Evolutionary conservation across 2,113 vertebrate species (phyloP), one percentile per base, ranked within the genome.

Genomic region (Seriola quinqueradiata): DNA sequence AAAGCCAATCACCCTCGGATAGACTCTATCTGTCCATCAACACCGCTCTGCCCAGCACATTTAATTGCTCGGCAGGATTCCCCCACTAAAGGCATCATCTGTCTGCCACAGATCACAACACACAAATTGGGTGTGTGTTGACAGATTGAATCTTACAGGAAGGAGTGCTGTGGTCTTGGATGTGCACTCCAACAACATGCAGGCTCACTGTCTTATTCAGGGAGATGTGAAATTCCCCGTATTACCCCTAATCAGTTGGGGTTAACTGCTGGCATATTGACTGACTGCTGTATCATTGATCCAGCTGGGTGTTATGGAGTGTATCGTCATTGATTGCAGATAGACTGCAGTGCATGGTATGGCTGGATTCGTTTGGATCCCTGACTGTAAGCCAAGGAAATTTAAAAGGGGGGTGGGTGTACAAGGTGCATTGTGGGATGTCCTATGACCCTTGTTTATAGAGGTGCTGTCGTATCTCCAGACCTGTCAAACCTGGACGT

Each of bases 21-120:
- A 80, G 89, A 83, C 76, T 84, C 82, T 92, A 94, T 95, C 91
- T 90, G 91, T 92, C 94, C 86, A 86, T 95, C 93, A 89, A 69
- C 92, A 75, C 64, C 0, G 17, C 78, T 87, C 82, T 68, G 77
- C 66, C 76, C 79, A 4, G 82, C 67, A 82, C 82, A 71, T 92
- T 93, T 92, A 94, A 94, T 92, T 90, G 90, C 79, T 19, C 17
- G 6, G 72, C 75, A 82, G 91, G 87, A 88, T 87, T 77, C 80
- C 85, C 67, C 81, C 60, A 85, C 77, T 72, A 59, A 85, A 84
- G 58, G 55, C 83, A 75, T 86, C 81, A 75, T 87, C 90, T 83
- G 77, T 83, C 83, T 61, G 77, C 82, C 70, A 69, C 48, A 75
- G 67, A 90, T 90, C 85, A 85, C 76, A 71, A 69, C 55, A 38